Percentiles rank a stretch among this genome's conserved stretches.
Evolutionary conservation across 2,888 invertebrate genomes (phyloP).

Genomic region (Dasypolia templi): DNA sequence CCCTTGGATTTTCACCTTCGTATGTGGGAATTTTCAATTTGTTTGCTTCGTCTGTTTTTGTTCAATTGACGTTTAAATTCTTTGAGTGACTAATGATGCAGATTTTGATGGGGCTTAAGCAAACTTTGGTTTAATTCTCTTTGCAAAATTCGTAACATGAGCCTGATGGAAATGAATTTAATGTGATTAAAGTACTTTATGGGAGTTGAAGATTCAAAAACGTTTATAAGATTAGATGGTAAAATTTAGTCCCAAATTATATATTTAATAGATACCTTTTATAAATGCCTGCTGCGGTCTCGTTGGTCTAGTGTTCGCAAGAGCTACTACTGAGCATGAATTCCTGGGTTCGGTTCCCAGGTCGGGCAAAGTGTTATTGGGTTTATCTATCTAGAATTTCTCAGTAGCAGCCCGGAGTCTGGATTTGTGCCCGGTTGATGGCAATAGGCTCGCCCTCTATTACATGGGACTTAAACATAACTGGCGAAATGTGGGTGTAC

Average conservation of each 20-base stretch:
- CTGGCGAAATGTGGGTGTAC: too few relatives aligned
- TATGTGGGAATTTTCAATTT: constrained; percentile 90
- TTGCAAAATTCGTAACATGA: constrained; percentile 39
- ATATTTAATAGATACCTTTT: not conserved
- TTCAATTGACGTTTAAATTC: constrained; percentile 88
- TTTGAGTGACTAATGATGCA: constrained; percentile 84
- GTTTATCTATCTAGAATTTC: too few relatives aligned
- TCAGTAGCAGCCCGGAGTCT: too few relatives aligned
- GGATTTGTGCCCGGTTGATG: too few relatives aligned
- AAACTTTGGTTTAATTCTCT: constrained; percentile 60
- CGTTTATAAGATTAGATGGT: not conserved
- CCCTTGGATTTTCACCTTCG: constrained; percentile 89
- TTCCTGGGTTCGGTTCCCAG: too few relatives aligned
- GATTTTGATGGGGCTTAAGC: constrained; percentile 78
- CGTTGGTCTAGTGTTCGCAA: too few relatives aligned
- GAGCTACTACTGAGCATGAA: too few relatives aligned
- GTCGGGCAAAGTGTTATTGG: too few relatives aligned
- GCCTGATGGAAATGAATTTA: constrained; percentile 38
- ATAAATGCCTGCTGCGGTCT: too few relatives aligned
- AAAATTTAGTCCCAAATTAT: not conserved
- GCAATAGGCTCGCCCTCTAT: too few relatives aligned
- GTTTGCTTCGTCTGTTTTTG: constrained; percentile 89
- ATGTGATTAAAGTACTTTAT: constrained; percentile 12
- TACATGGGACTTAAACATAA: too few relatives aligned
- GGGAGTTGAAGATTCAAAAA: not conserved